Percentiles rank a stretch among this genome's conserved stretches.
Conservation (phyloP, 2,113 vertebrate genomes). For the Hylia prasina region DNA sequence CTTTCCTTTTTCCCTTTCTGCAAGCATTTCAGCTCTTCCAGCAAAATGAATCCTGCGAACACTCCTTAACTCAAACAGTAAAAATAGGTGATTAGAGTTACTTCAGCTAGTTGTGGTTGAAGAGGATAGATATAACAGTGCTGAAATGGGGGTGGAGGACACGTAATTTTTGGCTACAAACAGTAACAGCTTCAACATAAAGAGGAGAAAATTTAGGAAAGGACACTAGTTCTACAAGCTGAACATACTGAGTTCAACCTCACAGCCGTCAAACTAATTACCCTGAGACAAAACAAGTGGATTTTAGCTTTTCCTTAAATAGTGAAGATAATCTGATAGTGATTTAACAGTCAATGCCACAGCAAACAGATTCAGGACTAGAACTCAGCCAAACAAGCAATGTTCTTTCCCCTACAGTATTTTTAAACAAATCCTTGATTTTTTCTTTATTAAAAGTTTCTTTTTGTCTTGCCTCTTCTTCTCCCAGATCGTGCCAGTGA, state of each 20-base stretch:
- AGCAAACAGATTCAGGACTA: not conserved
- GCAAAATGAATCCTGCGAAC: not conserved
- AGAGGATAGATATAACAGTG: not conserved
- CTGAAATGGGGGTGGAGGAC: not conserved
- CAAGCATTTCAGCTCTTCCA: not conserved
- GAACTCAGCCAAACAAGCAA: not conserved
- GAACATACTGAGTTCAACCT: not conserved
- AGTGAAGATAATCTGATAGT: not conserved
- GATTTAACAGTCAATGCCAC: not conserved
- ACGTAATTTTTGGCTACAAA: not conserved
- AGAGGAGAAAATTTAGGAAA: not conserved
- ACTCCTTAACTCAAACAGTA: not conserved
- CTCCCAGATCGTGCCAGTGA: accelerated
- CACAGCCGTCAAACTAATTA: not conserved
- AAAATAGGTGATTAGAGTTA: constrained; percentile 25
- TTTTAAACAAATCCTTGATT: not conserved
- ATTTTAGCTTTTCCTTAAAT: constrained; percentile 15
- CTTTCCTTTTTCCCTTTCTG: not conserved
- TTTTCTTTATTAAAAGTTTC: not conserved
- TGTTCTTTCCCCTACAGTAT: not conserved
- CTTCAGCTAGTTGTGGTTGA: not conserved
- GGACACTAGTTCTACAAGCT: not conserved
- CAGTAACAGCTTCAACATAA: not conserved
- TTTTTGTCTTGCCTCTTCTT: not conserved
- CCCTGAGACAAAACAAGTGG: not conserved